Percentiles rank a stretch among this genome's conserved stretches.
These are phyloP conservation scores for Dolichomitus sp. DNA, from an alignment of 2,888 invertebrate genomes.

Conservation along the genomic window DNA sequence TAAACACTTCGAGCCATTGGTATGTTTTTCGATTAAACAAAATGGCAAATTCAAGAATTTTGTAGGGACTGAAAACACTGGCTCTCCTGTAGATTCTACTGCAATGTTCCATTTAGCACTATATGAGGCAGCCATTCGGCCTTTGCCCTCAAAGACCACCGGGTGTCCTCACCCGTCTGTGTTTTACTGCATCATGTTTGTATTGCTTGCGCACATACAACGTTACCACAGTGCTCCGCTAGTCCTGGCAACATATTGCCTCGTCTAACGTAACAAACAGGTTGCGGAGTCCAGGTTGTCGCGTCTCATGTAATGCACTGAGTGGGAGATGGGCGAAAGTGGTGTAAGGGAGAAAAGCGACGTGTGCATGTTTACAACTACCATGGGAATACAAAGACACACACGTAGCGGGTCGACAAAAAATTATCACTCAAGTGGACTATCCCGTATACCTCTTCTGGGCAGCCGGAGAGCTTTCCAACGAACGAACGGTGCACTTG, in stretches of 20 bases:
- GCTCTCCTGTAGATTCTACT: neutral
- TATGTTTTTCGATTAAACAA: neutral
- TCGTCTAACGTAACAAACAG: slow-evolving; percentile 79
- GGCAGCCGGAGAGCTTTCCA: slow-evolving; percentile 36
- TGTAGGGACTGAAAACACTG: neutral
- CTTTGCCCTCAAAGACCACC: slow-evolving; percentile 9
- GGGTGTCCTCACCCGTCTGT: slow-evolving; percentile 13
- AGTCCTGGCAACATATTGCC: slow-evolving; percentile 75
- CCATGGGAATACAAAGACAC: neutral
- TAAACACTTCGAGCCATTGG: slow-evolving; percentile 33
- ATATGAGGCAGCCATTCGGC: neutral
- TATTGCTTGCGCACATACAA: neutral
- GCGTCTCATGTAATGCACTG: slow-evolving; percentile 68
- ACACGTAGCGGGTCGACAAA: slow-evolving; percentile 65
- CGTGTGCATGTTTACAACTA: slow-evolving; percentile 9
- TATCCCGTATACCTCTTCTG: neutral
- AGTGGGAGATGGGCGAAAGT: slow-evolving; percentile 49
- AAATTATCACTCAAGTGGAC: slow-evolving; percentile 76
- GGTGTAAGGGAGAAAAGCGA: slow-evolving; percentile 17
- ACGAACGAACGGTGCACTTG: slow-evolving; percentile 12
- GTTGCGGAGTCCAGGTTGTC: slow-evolving; percentile 70
- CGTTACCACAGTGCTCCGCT: neutral
- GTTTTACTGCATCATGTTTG: neutral
- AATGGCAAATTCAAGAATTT: neutral
- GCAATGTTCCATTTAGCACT: neutral